Evolutionary conservation across 2,113 vertebrate genomes (phyloP), one percentile per base, ranked within the genome.

Genomic region (Vidua chalybeata): DNA sequence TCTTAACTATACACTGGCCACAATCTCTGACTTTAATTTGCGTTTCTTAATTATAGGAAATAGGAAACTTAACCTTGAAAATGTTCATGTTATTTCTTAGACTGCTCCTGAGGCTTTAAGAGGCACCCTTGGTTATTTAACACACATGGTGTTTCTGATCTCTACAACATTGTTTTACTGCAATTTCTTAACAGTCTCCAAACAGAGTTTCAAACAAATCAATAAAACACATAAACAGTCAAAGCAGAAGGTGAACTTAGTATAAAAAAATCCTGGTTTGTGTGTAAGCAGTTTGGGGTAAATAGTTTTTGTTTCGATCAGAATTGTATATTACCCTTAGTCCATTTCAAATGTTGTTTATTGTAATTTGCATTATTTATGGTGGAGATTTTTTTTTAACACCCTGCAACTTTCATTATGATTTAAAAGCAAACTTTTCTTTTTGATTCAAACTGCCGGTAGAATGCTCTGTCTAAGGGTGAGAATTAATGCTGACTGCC

Each of bases 401-500:
- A 21, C 13, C 3, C 19, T 43, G 71, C 49, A 91, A 46, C 37
- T 73, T 73, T 62, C 15, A 28, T 87, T 71, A 79, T 72, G 82
- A 92, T 85, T 92, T 95, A 87, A 93, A 90, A 75, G 78, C 31
- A 81, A 73, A 84, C 19, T 59, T 92, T 67, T 78, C 15, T 71
- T 83, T 94, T 96, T 79, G 23, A 59, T 61, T 85, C 0, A 5
- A 58, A 74, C 30, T 89, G 43, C 67, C 37, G 66, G 71, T 83
- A 41, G 92, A 93, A 95, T 66, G 77, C 54, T 83, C 45, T 93
- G 92, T 84, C 83, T 96, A n/a, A 78, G 73, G 73, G 59, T 75
- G 68, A 97, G 96, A 96, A 96, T 96, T 87, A 95, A 97, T 96
- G 93, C 88, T 0, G 72, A 74, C 94, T 39, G 51, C 76, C 87